phyloP scores from a whole-genome alignment of 30 jellyfish, hydroid and myxozoan species.

The Morbakka virulenta region DNA sequence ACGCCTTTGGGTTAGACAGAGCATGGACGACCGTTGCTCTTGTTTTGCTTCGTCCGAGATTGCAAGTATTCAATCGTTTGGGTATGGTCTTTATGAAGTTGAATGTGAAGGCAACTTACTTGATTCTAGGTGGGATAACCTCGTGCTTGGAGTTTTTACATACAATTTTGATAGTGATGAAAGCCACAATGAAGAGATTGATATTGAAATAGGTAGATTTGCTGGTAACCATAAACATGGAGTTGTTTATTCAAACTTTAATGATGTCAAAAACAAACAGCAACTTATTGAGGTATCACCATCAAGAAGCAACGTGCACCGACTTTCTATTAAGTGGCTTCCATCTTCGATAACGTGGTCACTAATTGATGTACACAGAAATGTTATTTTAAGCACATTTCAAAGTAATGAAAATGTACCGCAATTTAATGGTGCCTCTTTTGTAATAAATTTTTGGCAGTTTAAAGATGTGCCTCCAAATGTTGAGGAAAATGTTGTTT shows the following conservation, averaged over 20 bases:
- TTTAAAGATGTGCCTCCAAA: slow-evolving; percentile 19
- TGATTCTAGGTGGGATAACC: slow-evolving; percentile 26
- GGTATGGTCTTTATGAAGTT: slow-evolving; percentile 37
- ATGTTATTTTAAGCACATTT: background rate
- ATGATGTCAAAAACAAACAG: background rate
- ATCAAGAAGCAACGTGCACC: slow-evolving; percentile 5
- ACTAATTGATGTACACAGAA: background rate
- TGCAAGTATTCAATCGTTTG: slow-evolving; percentile 8
- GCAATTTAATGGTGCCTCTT: slow-evolving; percentile 23
- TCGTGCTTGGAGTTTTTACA: slow-evolving; percentile 38
- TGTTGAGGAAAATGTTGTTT: slow-evolving; percentile 3
- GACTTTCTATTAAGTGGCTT: slow-evolving; percentile 15
- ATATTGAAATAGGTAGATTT: slow-evolving; percentile 45
- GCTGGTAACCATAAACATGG: slow-evolving; percentile 27
- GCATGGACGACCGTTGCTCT: background rate
- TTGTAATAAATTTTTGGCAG: slow-evolving; percentile 40
- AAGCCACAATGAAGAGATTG: slow-evolving; percentile 14
- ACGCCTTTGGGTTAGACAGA: slow-evolving; percentile 25
- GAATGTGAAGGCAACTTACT: slow-evolving; percentile 22
- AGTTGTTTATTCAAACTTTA: slow-evolving; percentile 32
- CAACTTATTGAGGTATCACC: slow-evolving; percentile 29
- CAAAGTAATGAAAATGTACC: slow-evolving; percentile 1
- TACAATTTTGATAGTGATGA: slow-evolving; percentile 1
- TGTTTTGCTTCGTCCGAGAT: slow-evolving; percentile 35
- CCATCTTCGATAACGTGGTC: slow-evolving; percentile 25